Evolutionary conservation across 1,140 invertebrate genomes (phyloP).

Genomic region (Drosophila kohkoa): DNA sequence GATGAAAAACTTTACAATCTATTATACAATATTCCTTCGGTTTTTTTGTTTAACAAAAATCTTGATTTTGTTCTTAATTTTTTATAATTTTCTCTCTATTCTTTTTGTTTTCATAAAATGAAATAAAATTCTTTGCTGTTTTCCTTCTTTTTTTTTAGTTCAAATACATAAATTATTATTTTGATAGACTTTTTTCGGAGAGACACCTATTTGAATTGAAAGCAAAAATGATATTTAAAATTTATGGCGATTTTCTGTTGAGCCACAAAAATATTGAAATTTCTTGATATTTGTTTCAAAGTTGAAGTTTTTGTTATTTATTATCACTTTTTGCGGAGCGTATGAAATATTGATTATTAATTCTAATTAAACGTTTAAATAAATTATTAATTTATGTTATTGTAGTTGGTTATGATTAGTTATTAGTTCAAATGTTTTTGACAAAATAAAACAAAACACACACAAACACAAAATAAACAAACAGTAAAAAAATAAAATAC

Average conservation of each 20-base stretch:
- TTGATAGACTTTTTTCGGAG: slow-evolving; percentile 25
- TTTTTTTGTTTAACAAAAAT: slow-evolving; percentile 81
- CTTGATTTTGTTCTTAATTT: slow-evolving; percentile 32
- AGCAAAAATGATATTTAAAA: slow-evolving; percentile 29
- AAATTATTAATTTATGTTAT: slow-evolving; percentile 84
- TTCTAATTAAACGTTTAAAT: slow-evolving; percentile 76
- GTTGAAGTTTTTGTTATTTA: slow-evolving; percentile 83
- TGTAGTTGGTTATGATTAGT: slow-evolving; percentile 82
- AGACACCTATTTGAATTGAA: slow-evolving; percentile 33
- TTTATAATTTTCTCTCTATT: slow-evolving; percentile 15
- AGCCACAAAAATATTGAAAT: slow-evolving; percentile 40
- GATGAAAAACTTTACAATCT: slow-evolving; percentile 34
- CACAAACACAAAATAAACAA: slow-evolving; percentile 45
- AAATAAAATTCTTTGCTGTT: slow-evolving; percentile 73
- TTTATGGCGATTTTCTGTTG: slow-evolving; percentile 48
- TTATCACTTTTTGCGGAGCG: slow-evolving; percentile 58
- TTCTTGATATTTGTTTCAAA: slow-evolving; percentile 70
- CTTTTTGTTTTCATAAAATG: slow-evolving; percentile 78
- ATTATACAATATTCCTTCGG: slow-evolving; percentile 21
- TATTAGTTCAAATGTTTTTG: slow-evolving; percentile 75
- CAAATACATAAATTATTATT: slow-evolving; percentile 51
- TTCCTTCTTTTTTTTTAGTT: slow-evolving; percentile 52
- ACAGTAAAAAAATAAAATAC: slow-evolving; percentile 57
- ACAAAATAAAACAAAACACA: slow-evolving; percentile 69
- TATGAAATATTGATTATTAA: slow-evolving; percentile 75